A percentile compares a stretch with the other conserved stretches of the same genome.
Evolutionary conservation across 2,797 vertebrate species (phyloP).

Genomic region (Ibycter americanus): DNA sequence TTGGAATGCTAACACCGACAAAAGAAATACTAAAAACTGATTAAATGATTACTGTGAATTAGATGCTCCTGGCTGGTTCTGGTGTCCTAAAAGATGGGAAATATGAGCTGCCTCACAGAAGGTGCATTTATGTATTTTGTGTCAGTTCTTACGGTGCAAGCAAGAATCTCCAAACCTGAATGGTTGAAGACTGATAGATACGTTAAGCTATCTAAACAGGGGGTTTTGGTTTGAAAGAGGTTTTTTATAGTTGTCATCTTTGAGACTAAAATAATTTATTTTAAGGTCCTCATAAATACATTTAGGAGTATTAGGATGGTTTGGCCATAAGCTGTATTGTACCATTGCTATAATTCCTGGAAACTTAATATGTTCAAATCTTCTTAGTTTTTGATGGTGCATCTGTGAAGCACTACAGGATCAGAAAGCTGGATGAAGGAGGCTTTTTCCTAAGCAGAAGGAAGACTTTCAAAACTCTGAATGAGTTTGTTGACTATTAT

Average conservation of each 20-base stretch:
- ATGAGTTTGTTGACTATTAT: slow-evolving; percentile 85
- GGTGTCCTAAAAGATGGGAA: neutral
- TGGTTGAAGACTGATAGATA: neutral
- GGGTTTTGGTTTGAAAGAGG: neutral
- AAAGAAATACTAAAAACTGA: neutral
- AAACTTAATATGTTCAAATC: neutral
- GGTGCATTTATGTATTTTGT: neutral
- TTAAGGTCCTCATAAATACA: neutral
- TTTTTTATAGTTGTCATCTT: neutral
- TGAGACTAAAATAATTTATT: neutral
- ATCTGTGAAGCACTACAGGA: slow-evolving; percentile 91
- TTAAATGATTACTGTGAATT: neutral
- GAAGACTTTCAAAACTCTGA: slow-evolving; percentile 80
- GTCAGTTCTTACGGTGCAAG: neutral
- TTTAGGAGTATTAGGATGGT: neutral
- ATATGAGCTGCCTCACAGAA: neutral
- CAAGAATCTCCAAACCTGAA: neutral
- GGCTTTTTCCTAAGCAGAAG: slow-evolving; percentile 79
- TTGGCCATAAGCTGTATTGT: neutral
- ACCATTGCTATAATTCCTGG: neutral
- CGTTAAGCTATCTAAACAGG: neutral
- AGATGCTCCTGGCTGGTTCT: neutral
- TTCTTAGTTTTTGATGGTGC: slow-evolving; percentile 84
- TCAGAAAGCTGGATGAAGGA: slow-evolving; percentile 78
- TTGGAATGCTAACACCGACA: neutral